Evolutionary conservation across 2,888 invertebrate species (phyloP), one percentile per base, ranked within the genome.

Genomic region (Tromatobia lineatoria): DNA sequence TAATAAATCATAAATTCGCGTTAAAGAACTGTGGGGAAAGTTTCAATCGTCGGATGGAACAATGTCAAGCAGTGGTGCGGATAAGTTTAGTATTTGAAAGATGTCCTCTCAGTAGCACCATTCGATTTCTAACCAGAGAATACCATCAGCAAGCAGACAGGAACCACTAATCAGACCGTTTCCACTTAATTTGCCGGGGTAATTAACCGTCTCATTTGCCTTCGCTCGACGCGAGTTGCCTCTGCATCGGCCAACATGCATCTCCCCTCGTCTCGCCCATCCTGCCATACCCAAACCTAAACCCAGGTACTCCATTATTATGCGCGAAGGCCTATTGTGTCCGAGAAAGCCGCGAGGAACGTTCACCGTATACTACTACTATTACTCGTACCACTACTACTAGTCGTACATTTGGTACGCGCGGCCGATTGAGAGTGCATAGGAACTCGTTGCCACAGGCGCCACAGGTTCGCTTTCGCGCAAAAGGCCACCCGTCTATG

Each of bases 101-200:
- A 52, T 74, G 47, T 75, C n/a, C 34, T 47, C 38, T 64, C 47
- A 0, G 47, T 29, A 13, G 47, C 59, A 18, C 18, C 73, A 70
- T 50, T 80, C 57, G 66, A 81, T 84, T 84, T 52, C 67, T 45
- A 50, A 74, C 20, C 20, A 15, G 71, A 80, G 82, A 91, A 90
- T 89, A 89, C 86, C 89, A 89, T 90, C 89, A 88, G 86, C 86
- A 84, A 86, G 83, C 87, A 89, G 90, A 90, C 90, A 90, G 89
- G 88, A 88, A 90, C 90, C 87, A 87, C 89, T 93, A 93, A 92
- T 93, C 92, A 91, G 91, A 88, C 90, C 89, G 91, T 91, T 93
- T 93, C 92, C 91, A 92, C 92, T 93, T 91, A 92, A 93, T 93
- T 93, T 93, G 92, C 91, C 88, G 80, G 85, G 89, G 90, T 93